Base-by-base conservation (phyloP, 2,888 invertebrate genomes). In the Chloroclystis v-ata region DNA sequence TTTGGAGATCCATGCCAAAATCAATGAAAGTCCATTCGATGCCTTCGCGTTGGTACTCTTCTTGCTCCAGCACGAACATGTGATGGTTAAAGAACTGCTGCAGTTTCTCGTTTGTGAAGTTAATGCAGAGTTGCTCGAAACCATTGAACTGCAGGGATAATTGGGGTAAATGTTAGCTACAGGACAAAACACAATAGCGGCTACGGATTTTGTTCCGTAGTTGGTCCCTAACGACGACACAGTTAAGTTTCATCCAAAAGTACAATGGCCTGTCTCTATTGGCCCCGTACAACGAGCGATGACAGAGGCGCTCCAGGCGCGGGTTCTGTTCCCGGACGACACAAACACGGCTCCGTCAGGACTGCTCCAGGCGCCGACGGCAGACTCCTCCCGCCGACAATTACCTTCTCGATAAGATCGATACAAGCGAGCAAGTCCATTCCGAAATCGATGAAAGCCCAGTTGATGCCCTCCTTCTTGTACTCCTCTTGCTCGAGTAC, bases 51-150 rank as follows among this genome's bases (percentile, higher is more conserved):
- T 95, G 94, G 91, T 97, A 97, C 80, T 97, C 97, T 89, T 97
- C 97, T 93, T 97, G 97, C 89, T 97, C 97, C 78, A 97, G 91
- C 65, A 97, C 96, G 89, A 97, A 97, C 97, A 97, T 97, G 92
- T 97, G 95, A 84, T 97, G 97, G 90, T 97, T 97, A 94, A 97
- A 97, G 92, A 97, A 97, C 89, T 97, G 97, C 90, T 98, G 97
- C 72, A 97, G 92, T 89, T 97, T 96, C 91, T 97, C 97, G 88
- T 97, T 97, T 86, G 97, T 97, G 91, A 97, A 97, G 92, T 97
- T 97, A 92, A 97, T 97, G 91, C 97, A 97, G 82, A 97, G 92
- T 91, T 97, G 97, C 90, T 97, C 97, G 91, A 97, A 97, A 88
- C 97, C 96, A 91, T 97, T 97, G 92, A 83, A 94, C 94, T 95